Evolutionary conservation across 2,888 invertebrate genomes (phyloP).

Genomic region (Teleiodes luculella): DNA sequence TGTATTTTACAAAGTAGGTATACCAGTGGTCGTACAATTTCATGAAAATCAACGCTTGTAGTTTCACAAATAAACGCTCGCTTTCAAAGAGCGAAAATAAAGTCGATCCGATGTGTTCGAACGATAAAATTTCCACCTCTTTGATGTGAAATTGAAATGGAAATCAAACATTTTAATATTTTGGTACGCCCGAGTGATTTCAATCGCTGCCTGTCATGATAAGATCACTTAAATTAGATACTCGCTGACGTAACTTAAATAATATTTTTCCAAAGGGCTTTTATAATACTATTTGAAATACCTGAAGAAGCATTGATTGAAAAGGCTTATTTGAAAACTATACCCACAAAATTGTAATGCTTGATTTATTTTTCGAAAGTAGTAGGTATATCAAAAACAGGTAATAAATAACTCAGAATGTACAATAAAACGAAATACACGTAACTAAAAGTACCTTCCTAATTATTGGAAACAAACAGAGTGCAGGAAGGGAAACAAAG

Average conservation of each 20-base stretch:
- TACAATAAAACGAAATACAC: background rate
- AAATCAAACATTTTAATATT: constrained; percentile 34
- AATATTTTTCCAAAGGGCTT: too few species aligned
- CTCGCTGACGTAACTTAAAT: background rate
- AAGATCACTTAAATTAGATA: background rate
- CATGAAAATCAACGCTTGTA: background rate
- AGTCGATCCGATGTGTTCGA: constrained; percentile 34
- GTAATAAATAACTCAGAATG: constrained; percentile 3
- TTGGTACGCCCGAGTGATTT: constrained; percentile 5
- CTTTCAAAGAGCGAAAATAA: constrained; percentile 22
- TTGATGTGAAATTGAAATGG: constrained; percentile 41
- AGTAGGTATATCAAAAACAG: background rate
- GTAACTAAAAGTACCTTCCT: constrained; percentile 20
- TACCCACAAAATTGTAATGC: too few species aligned
- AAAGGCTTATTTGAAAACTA: too few species aligned
- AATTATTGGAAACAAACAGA: constrained; percentile 22
- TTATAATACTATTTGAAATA: too few species aligned
- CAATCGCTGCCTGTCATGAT: background rate
- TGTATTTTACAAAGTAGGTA: too few species aligned
- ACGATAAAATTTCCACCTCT: constrained; percentile 35
- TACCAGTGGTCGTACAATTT: too few species aligned
- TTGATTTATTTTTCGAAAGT: too few species aligned
- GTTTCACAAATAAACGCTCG: background rate
- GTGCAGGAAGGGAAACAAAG: constrained; percentile 32
- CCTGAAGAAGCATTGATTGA: too few species aligned